Evolutionary conservation across 2,888 invertebrate genomes (phyloP).

Genomic region (Nemurella pictetii): DNA sequence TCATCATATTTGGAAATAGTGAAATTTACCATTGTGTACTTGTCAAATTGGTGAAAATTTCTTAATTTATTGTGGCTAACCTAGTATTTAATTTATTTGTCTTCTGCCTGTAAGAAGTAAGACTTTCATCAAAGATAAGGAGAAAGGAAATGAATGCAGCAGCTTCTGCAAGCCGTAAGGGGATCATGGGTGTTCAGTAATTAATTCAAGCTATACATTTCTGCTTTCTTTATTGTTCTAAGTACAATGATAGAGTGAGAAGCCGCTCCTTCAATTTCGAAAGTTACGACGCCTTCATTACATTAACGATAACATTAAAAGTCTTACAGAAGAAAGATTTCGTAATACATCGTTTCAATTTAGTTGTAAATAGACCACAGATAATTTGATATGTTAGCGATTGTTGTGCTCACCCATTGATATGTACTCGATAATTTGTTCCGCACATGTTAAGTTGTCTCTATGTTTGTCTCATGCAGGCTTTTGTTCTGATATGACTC

Average conservation of each 20-base stretch:
- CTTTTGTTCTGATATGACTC: neutral
- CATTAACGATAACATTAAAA: neutral
- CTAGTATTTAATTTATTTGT: too few species aligned
- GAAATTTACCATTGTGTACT: too few species aligned
- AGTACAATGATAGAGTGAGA: neutral
- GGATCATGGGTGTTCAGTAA: neutral
- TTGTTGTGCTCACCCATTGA: conserved; percentile 12
- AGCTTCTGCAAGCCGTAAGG: too few species aligned
- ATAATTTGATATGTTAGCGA: conserved; percentile 26
- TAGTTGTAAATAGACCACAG: neutral
- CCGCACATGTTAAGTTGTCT: neutral
- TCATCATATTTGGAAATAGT: too few species aligned
- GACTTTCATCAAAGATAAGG: too few species aligned
- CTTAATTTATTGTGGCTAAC: too few species aligned
- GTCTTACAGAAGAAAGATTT: neutral
- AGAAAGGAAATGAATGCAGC: neutral
- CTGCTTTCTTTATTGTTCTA: neutral
- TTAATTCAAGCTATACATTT: neutral
- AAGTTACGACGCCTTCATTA: neutral
- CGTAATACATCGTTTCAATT: neutral
- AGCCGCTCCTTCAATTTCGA: neutral
- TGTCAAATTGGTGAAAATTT: too few species aligned
- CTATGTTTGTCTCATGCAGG: neutral
- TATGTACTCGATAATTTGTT: conserved; percentile 2
- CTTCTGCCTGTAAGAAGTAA: too few species aligned